These are phyloP conservation scores for Actinopyga echinites DNA, from an alignment of 53 echinoderm and acorn worm species.

Conservation along the genomic window DNA sequence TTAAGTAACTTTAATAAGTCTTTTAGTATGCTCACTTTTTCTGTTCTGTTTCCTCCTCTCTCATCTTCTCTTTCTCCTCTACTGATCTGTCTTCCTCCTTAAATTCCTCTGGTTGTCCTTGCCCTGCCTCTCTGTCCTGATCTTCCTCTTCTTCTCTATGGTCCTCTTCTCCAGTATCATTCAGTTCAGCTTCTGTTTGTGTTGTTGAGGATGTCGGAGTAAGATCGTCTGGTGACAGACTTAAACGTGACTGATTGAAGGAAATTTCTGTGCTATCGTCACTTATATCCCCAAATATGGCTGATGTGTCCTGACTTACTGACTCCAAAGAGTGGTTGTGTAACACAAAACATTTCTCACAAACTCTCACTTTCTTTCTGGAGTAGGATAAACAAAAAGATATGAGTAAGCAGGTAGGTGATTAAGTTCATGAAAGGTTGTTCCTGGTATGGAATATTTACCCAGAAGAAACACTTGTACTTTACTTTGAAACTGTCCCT, in stretches of 20 bases:
- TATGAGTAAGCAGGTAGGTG: neutral
- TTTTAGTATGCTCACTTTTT: neutral
- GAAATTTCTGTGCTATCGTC: neutral
- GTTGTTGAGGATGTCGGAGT: neutral
- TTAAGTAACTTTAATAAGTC: too few relatives aligned
- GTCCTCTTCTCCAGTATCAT: slow-evolving; percentile 22
- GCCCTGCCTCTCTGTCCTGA: neutral
- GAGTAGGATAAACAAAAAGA: neutral
- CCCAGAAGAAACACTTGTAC: too few relatives aligned
- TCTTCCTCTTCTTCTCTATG: neutral
- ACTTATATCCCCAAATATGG: slow-evolving; percentile 19
- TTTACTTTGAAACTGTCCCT: too few relatives aligned
- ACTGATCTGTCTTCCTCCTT: too few relatives aligned
- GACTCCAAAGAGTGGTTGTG: slow-evolving; percentile 82
- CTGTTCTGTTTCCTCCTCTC: neutral
- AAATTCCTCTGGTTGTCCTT: neutral
- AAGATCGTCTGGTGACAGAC: neutral
- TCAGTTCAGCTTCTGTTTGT: neutral
- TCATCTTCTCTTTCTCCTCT: neutral
- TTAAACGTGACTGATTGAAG: neutral
- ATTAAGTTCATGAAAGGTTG: too few relatives aligned
- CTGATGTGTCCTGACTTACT: slow-evolving; percentile 63
- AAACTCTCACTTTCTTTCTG: slow-evolving; percentile 89
- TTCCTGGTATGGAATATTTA: too few relatives aligned
- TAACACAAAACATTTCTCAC: slow-evolving; percentile 81